Conservation (phyloP, 92 coral and sea anemone species). For the Micromussa lordhowensis region DNA sequence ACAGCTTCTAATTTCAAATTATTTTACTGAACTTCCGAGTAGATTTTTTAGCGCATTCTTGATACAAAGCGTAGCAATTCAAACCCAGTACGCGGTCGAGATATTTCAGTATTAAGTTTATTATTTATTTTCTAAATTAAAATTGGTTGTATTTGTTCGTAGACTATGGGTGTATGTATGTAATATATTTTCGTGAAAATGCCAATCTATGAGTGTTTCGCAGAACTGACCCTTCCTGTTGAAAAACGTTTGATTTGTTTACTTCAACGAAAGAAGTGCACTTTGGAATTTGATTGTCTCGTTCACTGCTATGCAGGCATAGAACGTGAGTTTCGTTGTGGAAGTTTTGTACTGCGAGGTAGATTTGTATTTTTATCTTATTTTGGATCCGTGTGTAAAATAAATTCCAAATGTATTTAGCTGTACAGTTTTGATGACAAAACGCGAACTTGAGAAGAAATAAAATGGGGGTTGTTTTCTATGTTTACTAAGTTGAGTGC, state of each 20-base stretch:
- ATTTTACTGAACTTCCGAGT: not conserved
- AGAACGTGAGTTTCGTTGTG: not conserved
- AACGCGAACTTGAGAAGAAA: not conserved
- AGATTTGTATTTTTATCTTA: slow-evolving; percentile 35
- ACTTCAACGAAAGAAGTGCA: not conserved
- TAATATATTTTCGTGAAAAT: not conserved
- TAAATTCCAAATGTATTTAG: not conserved
- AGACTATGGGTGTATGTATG: not conserved
- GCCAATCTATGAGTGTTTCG: not conserved
- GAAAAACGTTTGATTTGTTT: too few relatives aligned
- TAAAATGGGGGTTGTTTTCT: slow-evolving; percentile 34
- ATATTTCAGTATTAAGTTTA: slow-evolving; percentile 8
- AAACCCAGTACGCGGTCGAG: not conserved
- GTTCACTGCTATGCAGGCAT: slow-evolving; percentile 27
- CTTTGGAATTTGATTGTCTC: not conserved
- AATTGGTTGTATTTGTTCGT: not conserved
- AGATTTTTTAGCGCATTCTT: slow-evolving; percentile 19
- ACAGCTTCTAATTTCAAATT: slow-evolving; percentile 32
- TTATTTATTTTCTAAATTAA: slow-evolving; percentile 49
- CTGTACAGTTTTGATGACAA: slow-evolving; percentile 21
- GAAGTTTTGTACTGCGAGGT: slow-evolving; percentile 19
- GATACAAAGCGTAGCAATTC: not conserved
- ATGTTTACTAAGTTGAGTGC: not conserved
- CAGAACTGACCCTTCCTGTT: not conserved
- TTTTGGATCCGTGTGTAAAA: slow-evolving; percentile 38